Base-by-base conservation (phyloP, 2,888 invertebrate species). In the Yponomeuta sedellus region DNA sequence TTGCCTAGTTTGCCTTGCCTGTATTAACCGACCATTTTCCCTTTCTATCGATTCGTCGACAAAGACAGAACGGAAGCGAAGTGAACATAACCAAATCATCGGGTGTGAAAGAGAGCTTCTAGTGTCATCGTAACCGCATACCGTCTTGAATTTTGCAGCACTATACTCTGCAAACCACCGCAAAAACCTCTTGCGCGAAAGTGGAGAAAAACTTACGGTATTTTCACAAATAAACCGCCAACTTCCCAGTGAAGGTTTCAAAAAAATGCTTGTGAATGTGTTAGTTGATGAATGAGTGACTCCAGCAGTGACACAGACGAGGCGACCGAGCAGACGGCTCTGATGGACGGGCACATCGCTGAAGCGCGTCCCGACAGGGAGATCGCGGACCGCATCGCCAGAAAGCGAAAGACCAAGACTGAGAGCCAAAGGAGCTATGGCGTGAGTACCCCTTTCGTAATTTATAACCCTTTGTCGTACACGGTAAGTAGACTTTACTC, bases 261-360 rank as follows among this genome's bases (percentile, higher is more conserved):
- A 70, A 74, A 82, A 75, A 73, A 85, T 83, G 85, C 69, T 66
- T 68, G 70, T 72, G 59, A 70, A 67, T 64, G 67, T 22, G 10
- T 20, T 44, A 11, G 2, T 44, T 44, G n/a, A 63, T 63, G 63
- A 63, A 91, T 90, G 90, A 89, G 85, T 80, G 81, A 81, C 69
- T 77, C 79, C 70, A 80, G 77, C 75, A 65, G 59, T 59, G 93
- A 94, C 76, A 91, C 88, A 82, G 94, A 93, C 76, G 91, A 91
- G 80, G 92, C 92, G 76, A 93, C 94, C 81, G 96, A 96, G 92
- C 94, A 93, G 75, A 96, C 96, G 77, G 95, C 95, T 86, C 94
- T 96, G 82, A 96, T 96, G 96, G 96, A 96, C 92, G 96, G 94
- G 79, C 96, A 96, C 92, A 94, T 95, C 80, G 93, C 94, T 68